Evolutionary conservation across 1,140 invertebrate species (phyloP).

Genomic region (Calephelis nemesis): DNA sequence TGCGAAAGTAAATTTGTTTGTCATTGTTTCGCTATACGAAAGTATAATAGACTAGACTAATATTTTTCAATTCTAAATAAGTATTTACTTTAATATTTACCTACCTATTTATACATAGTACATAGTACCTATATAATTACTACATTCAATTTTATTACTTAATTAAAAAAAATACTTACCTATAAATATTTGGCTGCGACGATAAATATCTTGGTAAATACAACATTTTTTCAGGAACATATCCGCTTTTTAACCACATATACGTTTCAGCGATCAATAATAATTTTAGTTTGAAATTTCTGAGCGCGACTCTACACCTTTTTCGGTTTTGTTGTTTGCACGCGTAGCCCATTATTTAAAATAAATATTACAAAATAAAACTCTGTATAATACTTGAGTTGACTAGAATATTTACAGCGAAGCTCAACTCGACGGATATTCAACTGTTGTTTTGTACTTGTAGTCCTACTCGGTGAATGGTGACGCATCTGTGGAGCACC

Average conservation of each 20-base stretch:
- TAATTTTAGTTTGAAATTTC: conserved; percentile 29
- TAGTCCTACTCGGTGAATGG: background rate
- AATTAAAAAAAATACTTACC: background rate
- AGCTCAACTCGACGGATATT: background rate
- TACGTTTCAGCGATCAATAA: conserved; percentile 39
- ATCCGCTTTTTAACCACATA: conserved; percentile 26
- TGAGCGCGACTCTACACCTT: conserved; percentile 35
- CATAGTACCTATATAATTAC: too few species aligned
- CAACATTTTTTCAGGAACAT: conserved; percentile 23
- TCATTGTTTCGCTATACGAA: too few species aligned
- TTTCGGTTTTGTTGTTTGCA: conserved; percentile 42
- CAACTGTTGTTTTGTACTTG: background rate
- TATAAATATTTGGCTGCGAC: background rate
- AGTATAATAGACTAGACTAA: too few species aligned
- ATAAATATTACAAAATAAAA: conserved; percentile 11
- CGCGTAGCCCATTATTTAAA: conserved; percentile 48
- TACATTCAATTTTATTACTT: too few species aligned
- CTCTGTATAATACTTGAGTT: background rate
- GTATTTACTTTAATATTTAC: too few species aligned
- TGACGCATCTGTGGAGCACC: background rate
- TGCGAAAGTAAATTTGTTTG: too few species aligned
- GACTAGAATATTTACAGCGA: conserved; percentile 9
- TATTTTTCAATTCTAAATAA: too few species aligned
- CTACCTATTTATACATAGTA: too few species aligned
- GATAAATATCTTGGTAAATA: background rate